Base-by-base conservation (phyloP, 2,888 invertebrate species). In the Petrophora chlorosata region DNA sequence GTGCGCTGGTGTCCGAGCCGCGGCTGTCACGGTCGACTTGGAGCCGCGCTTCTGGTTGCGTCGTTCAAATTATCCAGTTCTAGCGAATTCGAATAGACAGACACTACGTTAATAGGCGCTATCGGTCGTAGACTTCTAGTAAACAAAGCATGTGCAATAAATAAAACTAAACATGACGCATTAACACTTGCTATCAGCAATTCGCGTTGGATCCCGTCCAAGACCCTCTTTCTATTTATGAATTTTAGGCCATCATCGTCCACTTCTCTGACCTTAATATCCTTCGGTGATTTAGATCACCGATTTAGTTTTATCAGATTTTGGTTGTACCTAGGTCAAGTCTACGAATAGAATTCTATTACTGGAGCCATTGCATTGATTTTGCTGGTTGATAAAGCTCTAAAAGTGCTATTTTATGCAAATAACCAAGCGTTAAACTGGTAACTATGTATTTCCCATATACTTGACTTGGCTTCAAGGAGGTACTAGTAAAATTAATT, bases 201-300 rank as follows among this genome's bases (percentile, higher is more conserved):
- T 42, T 14, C 15, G 26, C 23, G n/a, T 49, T 56, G 49, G 49
- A 34, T 29, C 14, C 7, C 8, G 22, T 49, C 51, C 45, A 49
- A 51, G 51, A 9, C 33, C 32, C 29, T 29, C 28, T 34, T 22
- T 13, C 22, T 32, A 10, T 35, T 30, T 35, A 12, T 30, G 32
- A 38, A 47, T 44, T 44, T 46, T 34, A 34, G 23, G 33, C n/a
- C 22, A 28, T 34, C 22, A 28, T 34, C 32, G 25, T 41, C 16
- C 22, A 43, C 19, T 16, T n/a, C n/a, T n/a, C n/a, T n/a, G n/a
- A n/a, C n/a, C n/a, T n/a, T n/a, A n/a, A n/a, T n/a, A n/a, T n/a
- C n/a, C n/a, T n/a, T n/a, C 16, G 29, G 26, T 5, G 47, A 34
- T 41, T 22, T 23, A 5, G 46, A 34, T 34, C 34, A 5, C 7